These are phyloP conservation scores for Panonychus citri DNA, from an alignment of 1,140 invertebrate genomes.

Conservation along the genomic window DNA sequence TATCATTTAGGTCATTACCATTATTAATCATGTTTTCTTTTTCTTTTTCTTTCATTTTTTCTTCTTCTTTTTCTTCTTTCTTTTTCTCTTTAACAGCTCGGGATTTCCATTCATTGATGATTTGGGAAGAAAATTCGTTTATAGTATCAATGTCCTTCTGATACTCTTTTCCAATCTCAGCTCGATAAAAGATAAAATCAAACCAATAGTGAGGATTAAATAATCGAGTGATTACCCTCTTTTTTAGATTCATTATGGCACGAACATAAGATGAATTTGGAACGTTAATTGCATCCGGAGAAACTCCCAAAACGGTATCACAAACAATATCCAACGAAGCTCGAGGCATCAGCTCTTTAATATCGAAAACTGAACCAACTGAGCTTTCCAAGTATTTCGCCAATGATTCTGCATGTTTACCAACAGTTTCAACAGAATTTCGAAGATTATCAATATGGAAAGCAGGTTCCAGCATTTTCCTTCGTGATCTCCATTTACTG, in stretches of 20 bases:
- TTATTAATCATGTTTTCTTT: too few relatives aligned
- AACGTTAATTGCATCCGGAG: not conserved
- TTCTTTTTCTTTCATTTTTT: too few relatives aligned
- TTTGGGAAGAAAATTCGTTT: too few relatives aligned
- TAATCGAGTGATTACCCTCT: too few relatives aligned
- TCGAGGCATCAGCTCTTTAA: not conserved
- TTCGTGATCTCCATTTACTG: slow-evolving; percentile 34
- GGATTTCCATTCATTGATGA: too few relatives aligned
- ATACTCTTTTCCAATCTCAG: too few relatives aligned
- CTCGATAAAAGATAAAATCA: too few relatives aligned
- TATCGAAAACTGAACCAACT: not conserved
- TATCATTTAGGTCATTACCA: too few relatives aligned
- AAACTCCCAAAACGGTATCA: not conserved
- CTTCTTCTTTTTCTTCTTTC: too few relatives aligned
- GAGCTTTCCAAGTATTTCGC: not conserved
- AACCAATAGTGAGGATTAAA: too few relatives aligned
- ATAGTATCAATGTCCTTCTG: too few relatives aligned
- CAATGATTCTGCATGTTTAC: slow-evolving; percentile 23
- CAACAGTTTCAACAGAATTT: slow-evolving; percentile 32
- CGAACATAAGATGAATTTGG: not conserved
- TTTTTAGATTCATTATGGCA: not conserved
- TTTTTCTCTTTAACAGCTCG: too few relatives aligned
- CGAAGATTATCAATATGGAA: slow-evolving; percentile 39
- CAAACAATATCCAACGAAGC: not conserved
- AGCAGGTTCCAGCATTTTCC: slow-evolving; percentile 37